phyloP scores from a whole-genome alignment of 1,140 invertebrate genomes.

The Philotrypesis tridentata region DNA sequence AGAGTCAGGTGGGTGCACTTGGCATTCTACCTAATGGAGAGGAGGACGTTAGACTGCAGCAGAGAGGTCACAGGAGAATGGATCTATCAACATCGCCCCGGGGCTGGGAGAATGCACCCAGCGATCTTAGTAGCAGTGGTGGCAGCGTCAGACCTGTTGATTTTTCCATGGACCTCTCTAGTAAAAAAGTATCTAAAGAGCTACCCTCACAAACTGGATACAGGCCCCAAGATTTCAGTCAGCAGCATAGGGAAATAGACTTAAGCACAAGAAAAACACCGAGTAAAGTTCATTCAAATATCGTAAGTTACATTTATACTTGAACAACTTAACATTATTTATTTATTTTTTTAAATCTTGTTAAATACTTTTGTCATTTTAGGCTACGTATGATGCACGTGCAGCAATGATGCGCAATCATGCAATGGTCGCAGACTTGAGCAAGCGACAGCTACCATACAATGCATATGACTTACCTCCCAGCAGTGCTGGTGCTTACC shows the following conservation, averaged over 20 bases:
- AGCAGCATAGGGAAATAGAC: slow-evolving; percentile 69
- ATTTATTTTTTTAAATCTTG: no score
- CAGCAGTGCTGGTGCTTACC: slow-evolving; percentile 54
- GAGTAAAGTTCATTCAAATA: slow-evolving; percentile 58
- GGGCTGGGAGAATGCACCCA: slow-evolving; percentile 61
- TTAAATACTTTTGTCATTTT: background rate
- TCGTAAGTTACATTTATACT: slow-evolving; percentile 34
- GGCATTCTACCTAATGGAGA: slow-evolving; percentile 56
- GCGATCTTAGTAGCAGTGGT: slow-evolving; percentile 48
- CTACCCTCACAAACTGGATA: slow-evolving; percentile 58
- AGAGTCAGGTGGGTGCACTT: slow-evolving; percentile 55
- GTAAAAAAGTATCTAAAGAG: slow-evolving; percentile 62
- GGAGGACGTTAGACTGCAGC: slow-evolving; percentile 55
- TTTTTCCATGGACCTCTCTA: slow-evolving; percentile 71
- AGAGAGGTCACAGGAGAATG: slow-evolving; percentile 62
- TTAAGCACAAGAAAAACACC: slow-evolving; percentile 66
- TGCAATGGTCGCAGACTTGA: slow-evolving; percentile 68
- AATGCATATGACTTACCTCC: slow-evolving; percentile 63
- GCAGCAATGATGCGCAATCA: slow-evolving; percentile 68
- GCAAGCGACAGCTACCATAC: slow-evolving; percentile 67
- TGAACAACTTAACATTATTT: no score
- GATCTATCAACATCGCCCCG: slow-evolving; percentile 66
- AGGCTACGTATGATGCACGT: slow-evolving; percentile 58
- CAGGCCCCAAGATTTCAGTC: slow-evolving; percentile 61
- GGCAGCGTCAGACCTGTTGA: slow-evolving; percentile 60